Percentiles rank a stretch among this genome's conserved stretches.
Evolutionary conservation across 2,888 invertebrate genomes (phyloP).

Genomic region (Aporophyla nigra): DNA sequence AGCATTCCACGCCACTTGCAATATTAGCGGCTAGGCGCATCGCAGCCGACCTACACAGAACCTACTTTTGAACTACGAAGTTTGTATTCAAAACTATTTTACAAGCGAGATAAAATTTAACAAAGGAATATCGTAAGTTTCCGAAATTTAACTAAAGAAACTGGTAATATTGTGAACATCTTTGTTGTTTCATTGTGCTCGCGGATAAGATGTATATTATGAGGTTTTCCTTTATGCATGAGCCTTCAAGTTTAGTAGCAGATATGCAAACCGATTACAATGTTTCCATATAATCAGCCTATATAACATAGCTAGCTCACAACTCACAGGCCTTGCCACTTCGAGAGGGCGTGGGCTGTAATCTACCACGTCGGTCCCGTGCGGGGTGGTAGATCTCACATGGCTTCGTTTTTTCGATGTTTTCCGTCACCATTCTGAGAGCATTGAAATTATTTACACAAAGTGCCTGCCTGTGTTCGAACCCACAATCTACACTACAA

Average conservation of each 20-base stretch:
- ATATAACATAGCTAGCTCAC: no score
- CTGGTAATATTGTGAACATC: conserved; percentile 27
- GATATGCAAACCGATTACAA: conserved; percentile 2
- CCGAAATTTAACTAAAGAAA: conserved; percentile 47
- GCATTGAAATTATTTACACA: no score
- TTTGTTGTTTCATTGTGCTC: conserved; percentile 29
- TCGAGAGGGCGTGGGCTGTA: no score
- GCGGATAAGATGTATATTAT: conserved; percentile 8
- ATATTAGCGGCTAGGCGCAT: conserved; percentile 68
- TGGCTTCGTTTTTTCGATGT: no score
- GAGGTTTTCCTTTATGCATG: neutral
- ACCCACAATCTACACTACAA: no score
- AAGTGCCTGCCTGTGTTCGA: no score
- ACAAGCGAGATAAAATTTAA: conserved; percentile 52
- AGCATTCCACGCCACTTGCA: conserved; percentile 69
- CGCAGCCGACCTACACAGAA: conserved; percentile 47
- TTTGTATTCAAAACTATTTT: conserved; percentile 54
- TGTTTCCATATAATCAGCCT: neutral
- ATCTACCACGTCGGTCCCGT: no score
- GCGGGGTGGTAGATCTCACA: no score
- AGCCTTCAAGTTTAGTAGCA: neutral
- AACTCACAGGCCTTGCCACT: no score
- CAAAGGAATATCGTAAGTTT: conserved; percentile 50
- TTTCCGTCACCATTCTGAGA: no score
- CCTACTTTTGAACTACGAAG: conserved; percentile 49